Base-by-base conservation (phyloP, 2,113 vertebrate species). In the Amazona vittata region DNA sequence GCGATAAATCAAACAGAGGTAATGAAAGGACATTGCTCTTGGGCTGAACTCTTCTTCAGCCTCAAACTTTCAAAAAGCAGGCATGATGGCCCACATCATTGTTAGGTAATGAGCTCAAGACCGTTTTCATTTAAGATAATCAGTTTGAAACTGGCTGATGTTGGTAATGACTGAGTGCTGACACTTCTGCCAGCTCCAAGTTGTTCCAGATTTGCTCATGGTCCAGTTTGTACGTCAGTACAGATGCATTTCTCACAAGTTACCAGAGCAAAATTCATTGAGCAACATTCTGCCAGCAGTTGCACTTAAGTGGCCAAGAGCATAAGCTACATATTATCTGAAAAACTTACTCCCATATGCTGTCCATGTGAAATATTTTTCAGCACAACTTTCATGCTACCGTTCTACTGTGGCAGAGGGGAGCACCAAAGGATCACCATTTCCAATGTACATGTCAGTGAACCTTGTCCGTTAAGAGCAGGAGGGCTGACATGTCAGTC, bases 61-160 rank as follows among this genome's bases (percentile, higher is more conserved):
- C 69, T 85, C 43, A 94, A 86, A 82, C 44, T 37, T 96, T 93
- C 79, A 96, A 33, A 95, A 68, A 86, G 69, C 41, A 71, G 37
- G 17, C 11, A 68, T 83, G 49, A 90, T 31, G n/a, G 37, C 33
- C 60, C 39, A 59, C 33, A 35, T 59, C 57, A 60, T 1, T 7
- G 69, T 50, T 91, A 82, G 83, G 33, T 43, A 90, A 89, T 37
- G 50, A 96, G 43, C 25, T 94, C 78, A 93, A 47, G 82, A 76
- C 10, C 24, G 12, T 50, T 84, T 47, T 74, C 4, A 9, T 83
- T 67, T 3, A 2, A 94, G 67, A 67, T 41, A 83, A 78, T n/a
- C 44, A 20, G 24, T 82, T 82, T 3, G 5, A 93, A 90, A 94
- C 35, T 55, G 63, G 15, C 50, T 75, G 33, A 44, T 44, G 22